Evolutionary conservation across 2,797 vertebrate species (phyloP), one percentile per base, ranked within the genome.

Genomic region (Myotis vivesi): DNA sequence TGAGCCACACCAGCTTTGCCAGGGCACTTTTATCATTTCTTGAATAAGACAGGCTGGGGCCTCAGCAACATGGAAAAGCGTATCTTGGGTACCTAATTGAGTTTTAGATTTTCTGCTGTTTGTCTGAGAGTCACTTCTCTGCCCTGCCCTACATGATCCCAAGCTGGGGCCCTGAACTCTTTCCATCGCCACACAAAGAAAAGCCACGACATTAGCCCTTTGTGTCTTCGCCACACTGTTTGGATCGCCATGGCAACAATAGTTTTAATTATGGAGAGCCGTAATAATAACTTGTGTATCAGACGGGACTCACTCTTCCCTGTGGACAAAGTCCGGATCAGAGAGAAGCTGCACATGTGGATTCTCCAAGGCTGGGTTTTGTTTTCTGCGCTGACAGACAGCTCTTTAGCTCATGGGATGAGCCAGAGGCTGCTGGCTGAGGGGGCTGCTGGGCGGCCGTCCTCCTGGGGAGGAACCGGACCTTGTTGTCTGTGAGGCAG

Each of bases 191-290:
- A 20, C 33, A n/a, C 33, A n/a, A n/a, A 49, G 13, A 51, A 95
- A 97, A 97, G 81, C 88, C 81, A 79, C 53, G 94, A n/a, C 95
- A 66, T 77, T 93, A 91, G 93, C 89, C 55, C 53, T 95, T 38
- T 0, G 0, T 86, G 2, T 97, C 36, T 97, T 98, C 94, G 85
- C 68, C 85, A 28, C 11, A 5, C 73, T 87, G 89, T 97, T 96
- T 80, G 66, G 80, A 97, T 98, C 89, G 72, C 97, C 97, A 97
- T 97, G 97, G 97, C 95, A 98, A 97, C 97, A 95, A 90, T 93
- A 96, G 81, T 98, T 98, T 98, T 98, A 98, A 98, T 98, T 98
- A 98, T 23, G 77, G 97, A 96, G 71, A 97, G 64, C 93, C 92
- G 87, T 96, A 98, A 95, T 11, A 73, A 93, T 96, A 97, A 98